These are phyloP conservation scores for Columba guinea DNA, from an alignment of 2,797 vertebrate genomes.

Conservation along the genomic window DNA sequence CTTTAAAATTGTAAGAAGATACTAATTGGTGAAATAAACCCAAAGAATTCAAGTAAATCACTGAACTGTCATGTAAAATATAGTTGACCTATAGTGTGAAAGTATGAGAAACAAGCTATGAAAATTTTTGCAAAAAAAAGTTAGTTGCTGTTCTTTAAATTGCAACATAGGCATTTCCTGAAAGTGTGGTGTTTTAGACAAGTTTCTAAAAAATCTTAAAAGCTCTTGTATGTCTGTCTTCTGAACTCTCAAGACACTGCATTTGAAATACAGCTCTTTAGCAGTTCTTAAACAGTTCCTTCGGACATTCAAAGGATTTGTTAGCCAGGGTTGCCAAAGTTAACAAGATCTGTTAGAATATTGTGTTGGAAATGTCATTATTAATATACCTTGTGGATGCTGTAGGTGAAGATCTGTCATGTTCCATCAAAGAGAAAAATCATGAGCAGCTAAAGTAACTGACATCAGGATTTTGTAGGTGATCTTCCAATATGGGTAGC, in stretches of 20 bases:
- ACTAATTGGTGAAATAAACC: not conserved
- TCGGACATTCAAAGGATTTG: not conserved
- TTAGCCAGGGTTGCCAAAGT: not conserved
- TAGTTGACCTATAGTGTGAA: not conserved
- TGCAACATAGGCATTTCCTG: not conserved
- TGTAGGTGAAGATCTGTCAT: not conserved
- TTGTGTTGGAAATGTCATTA: slow-evolving; percentile 5
- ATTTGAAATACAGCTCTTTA: not conserved
- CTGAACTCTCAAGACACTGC: not conserved
- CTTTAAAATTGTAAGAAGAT: not conserved
- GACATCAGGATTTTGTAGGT: not conserved
- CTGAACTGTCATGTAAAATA: not conserved
- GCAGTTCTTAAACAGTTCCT: not conserved
- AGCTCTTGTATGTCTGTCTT: not conserved
- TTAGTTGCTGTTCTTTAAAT: not conserved
- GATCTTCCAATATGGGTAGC: not conserved
- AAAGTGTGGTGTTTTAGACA: not conserved
- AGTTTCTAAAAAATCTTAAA: not conserved
- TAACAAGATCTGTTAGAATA: not conserved
- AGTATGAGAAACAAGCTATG: not conserved
- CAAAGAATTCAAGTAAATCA: not conserved
- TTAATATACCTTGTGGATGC: not conserved
- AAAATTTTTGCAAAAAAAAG: not conserved
- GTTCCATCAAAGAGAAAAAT: not conserved
- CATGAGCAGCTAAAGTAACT: not conserved